Conservation (phyloP, 2,113 vertebrate genomes). For the Bubo blakistoni region DNA sequence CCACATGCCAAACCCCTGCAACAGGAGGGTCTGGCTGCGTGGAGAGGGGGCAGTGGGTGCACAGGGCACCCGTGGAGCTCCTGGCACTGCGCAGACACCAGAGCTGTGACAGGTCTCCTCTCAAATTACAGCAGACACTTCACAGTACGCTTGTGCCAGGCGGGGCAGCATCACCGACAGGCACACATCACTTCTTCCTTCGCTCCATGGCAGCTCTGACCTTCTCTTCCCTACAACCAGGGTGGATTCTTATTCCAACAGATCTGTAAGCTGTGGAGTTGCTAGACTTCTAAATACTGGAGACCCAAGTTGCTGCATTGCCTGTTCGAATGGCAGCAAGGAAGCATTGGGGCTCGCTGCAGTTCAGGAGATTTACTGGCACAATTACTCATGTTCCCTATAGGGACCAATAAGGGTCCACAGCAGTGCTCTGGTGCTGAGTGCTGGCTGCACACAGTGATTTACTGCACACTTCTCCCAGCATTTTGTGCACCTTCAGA, state of each 20-base stretch:
- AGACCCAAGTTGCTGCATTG: neutral
- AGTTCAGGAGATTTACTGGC: neutral
- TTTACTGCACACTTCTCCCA: neutral
- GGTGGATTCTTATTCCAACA: neutral
- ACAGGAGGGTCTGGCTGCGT: neutral
- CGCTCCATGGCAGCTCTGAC: neutral
- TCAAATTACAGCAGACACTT: neutral
- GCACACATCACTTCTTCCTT: neutral
- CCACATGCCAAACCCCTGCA: neutral
- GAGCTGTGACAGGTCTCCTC: rapidly evolving
- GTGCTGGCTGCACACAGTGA: neutral
- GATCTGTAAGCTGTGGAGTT: neutral
- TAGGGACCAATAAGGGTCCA: neutral
- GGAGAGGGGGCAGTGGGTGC: neutral
- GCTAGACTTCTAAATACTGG: neutral
- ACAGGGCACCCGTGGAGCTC: neutral
- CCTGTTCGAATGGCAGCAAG: neutral
- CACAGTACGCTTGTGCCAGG: neutral
- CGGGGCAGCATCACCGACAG: neutral
- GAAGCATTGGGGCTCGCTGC: neutral
- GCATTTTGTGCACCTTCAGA: neutral
- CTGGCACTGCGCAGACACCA: neutral
- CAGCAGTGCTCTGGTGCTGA: neutral
- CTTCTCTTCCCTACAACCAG: neutral
- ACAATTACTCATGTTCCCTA: neutral